Evolutionary conservation across 23 tunicate species (phyloP).

Genomic region (Ciona savignyi): DNA sequence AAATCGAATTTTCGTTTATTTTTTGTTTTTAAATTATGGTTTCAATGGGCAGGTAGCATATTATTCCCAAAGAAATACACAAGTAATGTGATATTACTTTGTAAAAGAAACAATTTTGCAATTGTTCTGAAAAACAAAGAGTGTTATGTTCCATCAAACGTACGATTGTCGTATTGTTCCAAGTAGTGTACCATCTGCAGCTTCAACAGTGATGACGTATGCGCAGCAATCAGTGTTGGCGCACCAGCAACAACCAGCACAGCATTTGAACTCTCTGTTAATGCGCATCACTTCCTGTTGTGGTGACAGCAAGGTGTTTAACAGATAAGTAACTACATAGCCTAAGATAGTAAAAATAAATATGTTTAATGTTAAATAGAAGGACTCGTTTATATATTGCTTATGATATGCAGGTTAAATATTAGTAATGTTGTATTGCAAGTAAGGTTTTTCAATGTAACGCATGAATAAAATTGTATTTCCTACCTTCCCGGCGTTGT

Average conservation of each 20-base stretch:
- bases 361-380: no score
- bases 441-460: no score
- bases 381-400: no score
- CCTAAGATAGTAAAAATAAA: no score
- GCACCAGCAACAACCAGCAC: constrained; percentile 91
- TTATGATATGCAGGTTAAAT: no score
- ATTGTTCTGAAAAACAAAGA: no score
- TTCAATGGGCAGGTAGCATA: neutral
- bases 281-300: constrained; percentile 67
- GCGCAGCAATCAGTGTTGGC: constrained; percentile 74
- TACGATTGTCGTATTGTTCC: constrained; percentile 70
- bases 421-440: no score
- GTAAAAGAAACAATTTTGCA: no score
- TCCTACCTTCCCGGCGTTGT: constrained; percentile 39
- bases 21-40: neutral
- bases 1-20: neutral
- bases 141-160: constrained; percentile 1
- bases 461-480: no score
- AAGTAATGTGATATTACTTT: no score
- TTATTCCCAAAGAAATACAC: no score
- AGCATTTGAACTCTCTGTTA: constrained; percentile 61
- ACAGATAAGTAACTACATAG: no score
- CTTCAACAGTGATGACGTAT: constrained; percentile 37
- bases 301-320: neutral
- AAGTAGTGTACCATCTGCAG: constrained; percentile 54